Conservation (phyloP, 2,888 invertebrate species). For the Microplitis manilae region DNA sequence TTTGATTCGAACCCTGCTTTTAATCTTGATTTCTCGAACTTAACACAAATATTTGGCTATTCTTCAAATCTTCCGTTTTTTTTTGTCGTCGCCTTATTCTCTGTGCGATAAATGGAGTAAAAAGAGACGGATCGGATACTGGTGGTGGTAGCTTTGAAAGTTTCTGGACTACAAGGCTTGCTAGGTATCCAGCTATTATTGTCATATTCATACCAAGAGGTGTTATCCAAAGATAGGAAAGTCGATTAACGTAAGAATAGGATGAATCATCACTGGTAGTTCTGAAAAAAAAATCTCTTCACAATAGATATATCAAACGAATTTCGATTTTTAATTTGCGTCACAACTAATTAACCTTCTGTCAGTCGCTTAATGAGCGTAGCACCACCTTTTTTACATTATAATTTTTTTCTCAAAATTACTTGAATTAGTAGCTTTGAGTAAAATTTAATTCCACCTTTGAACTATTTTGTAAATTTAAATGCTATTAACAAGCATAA, state of each 20-base stretch:
- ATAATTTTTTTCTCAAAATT: no score
- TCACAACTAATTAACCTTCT: no score
- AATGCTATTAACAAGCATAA: no score
- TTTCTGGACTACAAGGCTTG: constrained; percentile 71
- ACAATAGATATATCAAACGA: no score
- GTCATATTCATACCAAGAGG: constrained; percentile 74
- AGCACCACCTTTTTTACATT: no score
- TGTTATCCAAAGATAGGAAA: constrained; percentile 84
- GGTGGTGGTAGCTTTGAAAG: constrained; percentile 63
- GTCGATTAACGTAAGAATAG: constrained; percentile 79
- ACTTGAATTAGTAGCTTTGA: no score
- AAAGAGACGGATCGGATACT: constrained; percentile 75
- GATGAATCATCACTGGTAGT: constrained; percentile 43
- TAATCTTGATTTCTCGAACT: constrained; percentile 46
- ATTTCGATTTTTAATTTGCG: no score
- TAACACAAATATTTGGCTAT: constrained; percentile 61
- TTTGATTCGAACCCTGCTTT: no score
- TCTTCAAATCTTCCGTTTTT: constrained; percentile 46
- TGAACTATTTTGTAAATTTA: no score
- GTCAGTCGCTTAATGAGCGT: no score
- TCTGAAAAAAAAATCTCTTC: constrained; percentile 29
- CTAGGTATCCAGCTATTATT: constrained; percentile 73
- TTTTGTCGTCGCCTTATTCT: constrained; percentile 66
- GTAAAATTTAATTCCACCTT: no score
- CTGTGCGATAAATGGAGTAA: constrained; percentile 74